These are phyloP conservation scores for Amorpha juglandis DNA, from an alignment of 2,888 invertebrate genomes.

Conservation along the genomic window DNA sequence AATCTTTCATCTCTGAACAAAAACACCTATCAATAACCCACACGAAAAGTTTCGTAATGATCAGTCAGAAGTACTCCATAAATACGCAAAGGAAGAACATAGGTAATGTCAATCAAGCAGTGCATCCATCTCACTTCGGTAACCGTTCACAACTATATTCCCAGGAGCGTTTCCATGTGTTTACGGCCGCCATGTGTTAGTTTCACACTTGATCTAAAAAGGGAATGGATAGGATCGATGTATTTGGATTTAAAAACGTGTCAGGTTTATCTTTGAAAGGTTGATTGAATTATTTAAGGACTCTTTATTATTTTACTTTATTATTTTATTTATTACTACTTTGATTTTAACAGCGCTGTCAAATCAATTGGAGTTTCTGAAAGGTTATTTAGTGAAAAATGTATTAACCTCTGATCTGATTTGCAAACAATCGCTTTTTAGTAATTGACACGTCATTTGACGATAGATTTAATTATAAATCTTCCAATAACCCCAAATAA, in stretches of 20 bases:
- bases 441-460: too few relatives aligned
- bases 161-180: constrained; percentile 37
- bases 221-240: background rate
- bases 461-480: too few relatives aligned
- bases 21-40: background rate
- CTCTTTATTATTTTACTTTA: too few relatives aligned
- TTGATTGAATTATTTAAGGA: background rate
- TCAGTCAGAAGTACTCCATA: constrained; percentile 27
- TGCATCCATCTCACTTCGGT: constrained; percentile 44
- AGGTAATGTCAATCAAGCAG: constrained; percentile 39
- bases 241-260: background rate
- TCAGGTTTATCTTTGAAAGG: background rate
- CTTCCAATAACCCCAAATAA: too few relatives aligned
- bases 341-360: too few relatives aligned
- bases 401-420: too few relatives aligned
- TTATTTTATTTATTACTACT: too few relatives aligned
- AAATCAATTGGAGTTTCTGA: too few relatives aligned
- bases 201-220: constrained; percentile 12
- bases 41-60: background rate
- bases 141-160: constrained; percentile 31
- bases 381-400: too few relatives aligned
- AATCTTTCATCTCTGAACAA: background rate
- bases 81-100: constrained; percentile 36
- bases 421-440: too few relatives aligned
- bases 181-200: constrained; percentile 33